phyloP scores from a whole-genome alignment of 2,888 invertebrate genomes.

The Capitulum mitella region DNA sequence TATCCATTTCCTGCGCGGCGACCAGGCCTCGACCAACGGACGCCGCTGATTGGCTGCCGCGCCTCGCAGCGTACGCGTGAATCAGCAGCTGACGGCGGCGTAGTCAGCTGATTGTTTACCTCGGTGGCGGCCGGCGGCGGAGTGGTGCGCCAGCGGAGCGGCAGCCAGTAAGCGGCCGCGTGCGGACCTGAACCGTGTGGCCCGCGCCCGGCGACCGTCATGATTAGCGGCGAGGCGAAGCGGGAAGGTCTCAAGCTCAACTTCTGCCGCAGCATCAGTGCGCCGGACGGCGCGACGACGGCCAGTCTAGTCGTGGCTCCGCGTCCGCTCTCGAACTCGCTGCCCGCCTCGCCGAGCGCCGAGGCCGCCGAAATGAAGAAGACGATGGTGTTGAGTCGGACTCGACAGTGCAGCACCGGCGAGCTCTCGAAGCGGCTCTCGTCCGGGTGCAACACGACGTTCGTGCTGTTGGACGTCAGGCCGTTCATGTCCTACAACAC shows the following conservation, averaged over 20 bases:
- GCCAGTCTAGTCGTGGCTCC: not conserved
- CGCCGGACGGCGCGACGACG: not conserved
- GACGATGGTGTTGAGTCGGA: conserved; percentile 5
- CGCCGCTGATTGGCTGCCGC: not conserved
- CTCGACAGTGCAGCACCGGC: not conserved
- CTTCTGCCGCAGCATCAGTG: conserved; percentile 1
- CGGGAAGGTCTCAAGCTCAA: not conserved
- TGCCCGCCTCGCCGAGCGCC: conserved; percentile 2
- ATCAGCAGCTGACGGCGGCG: not conserved
- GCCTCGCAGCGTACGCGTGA: not conserved
- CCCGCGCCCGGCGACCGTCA: not conserved
- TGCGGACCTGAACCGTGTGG: not conserved
- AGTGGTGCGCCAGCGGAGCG: not conserved
- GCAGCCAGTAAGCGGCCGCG: not conserved
- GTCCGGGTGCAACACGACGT: not conserved
- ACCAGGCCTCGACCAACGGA: not conserved
- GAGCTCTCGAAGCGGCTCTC: not conserved
- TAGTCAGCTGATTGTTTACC: not conserved
- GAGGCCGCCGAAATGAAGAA: conserved; percentile 5
- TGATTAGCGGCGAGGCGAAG: not conserved
- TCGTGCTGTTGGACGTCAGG: conserved; percentile 57
- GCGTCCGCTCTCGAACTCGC: not conserved
- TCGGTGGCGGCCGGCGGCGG: not conserved
- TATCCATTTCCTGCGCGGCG: not conserved
- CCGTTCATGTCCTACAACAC: conserved; percentile 63